Evolutionary conservation across 2,888 invertebrate species (phyloP).

Genomic region (Drepana falcataria): DNA sequence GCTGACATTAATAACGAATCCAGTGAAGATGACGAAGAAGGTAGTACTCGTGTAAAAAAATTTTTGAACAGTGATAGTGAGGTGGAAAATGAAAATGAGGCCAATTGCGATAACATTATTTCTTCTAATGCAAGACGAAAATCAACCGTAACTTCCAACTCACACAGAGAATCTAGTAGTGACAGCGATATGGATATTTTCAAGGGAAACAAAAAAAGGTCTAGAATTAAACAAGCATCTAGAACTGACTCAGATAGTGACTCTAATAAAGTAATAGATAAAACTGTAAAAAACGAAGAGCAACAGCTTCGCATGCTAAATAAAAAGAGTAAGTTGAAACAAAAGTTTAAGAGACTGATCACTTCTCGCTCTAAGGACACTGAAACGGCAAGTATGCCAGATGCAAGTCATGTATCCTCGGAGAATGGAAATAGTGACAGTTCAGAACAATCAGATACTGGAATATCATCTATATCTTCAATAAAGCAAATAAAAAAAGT

Average conservation of each 20-base stretch:
- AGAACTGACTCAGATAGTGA: slow-evolving; percentile 1
- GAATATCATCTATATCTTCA: slow-evolving; percentile 33
- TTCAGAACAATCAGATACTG: slow-evolving; percentile 27
- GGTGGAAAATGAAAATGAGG: slow-evolving; percentile 21
- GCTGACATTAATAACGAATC: slow-evolving; percentile 3
- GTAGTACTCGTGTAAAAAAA: slow-evolving; percentile 21
- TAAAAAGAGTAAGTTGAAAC: slow-evolving; percentile 47
- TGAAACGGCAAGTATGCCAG: slow-evolving; percentile 3
- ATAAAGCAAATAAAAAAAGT: slow-evolving; percentile 54
- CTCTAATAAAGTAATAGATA: slow-evolving; percentile 10
- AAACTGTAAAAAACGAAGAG: slow-evolving; percentile 26
- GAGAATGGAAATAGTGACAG: slow-evolving; percentile 11
- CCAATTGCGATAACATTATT: slow-evolving; percentile 2
- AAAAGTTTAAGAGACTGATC: slow-evolving; percentile 53
- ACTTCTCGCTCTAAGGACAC: slow-evolving; percentile 29
- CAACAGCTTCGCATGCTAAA: slow-evolving; percentile 47
- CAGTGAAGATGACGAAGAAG: slow-evolving; percentile 29
- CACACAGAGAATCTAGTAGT: slow-evolving; percentile 10
- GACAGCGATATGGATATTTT: slow-evolving; percentile 7
- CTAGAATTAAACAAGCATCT: slow-evolving; percentile 15
- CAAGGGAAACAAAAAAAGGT: slow-evolving; percentile 18
- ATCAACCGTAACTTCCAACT: neutral
- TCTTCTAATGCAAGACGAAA: neutral
- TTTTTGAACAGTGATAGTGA: slow-evolving; percentile 54
- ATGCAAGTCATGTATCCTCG: slow-evolving; percentile 8